Conservation (phyloP, 2,888 invertebrate species). For the Teinopalpus imperialis region DNA sequence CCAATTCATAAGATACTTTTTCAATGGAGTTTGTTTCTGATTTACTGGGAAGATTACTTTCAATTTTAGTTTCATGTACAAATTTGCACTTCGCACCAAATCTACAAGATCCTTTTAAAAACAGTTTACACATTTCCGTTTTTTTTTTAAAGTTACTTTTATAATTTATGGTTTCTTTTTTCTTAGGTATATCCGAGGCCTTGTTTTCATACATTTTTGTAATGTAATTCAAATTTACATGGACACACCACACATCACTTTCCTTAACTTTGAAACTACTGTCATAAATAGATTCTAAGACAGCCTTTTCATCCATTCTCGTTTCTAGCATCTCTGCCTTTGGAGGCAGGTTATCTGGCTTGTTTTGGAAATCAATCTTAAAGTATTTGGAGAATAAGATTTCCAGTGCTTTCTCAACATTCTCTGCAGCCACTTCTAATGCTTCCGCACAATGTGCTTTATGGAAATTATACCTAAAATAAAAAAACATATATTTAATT, state of each 20-base stretch:
- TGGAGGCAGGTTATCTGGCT: constrained; percentile 64
- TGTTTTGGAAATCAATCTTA: constrained; percentile 61
- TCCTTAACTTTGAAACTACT: constrained; percentile 86
- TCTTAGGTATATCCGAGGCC: constrained; percentile 64
- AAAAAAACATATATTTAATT: too few relatives aligned
- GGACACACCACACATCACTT: constrained; percentile 87
- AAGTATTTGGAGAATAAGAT: constrained; percentile 88
- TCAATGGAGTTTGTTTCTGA: constrained; percentile 48
- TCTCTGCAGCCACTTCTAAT: constrained; percentile 84
- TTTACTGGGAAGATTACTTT: constrained; percentile 43
- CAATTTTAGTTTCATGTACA: constrained; percentile 82
- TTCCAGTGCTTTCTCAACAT: constrained; percentile 87
- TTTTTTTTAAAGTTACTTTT: constrained; percentile 67
- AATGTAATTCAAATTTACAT: constrained; percentile 85
- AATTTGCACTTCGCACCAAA: constrained; percentile 89
- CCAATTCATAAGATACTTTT: constrained; percentile 83
- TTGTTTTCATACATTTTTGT: constrained; percentile 79
- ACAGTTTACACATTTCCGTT: constrained; percentile 84
- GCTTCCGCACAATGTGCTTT: constrained; percentile 88
- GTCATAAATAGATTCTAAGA: constrained; percentile 90
- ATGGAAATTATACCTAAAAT: constrained; percentile 88
- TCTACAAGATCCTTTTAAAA: constrained; percentile 85
- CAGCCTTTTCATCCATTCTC: constrained; percentile 87
- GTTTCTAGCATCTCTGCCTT: constrained; percentile 83
- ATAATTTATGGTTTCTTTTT: constrained; percentile 62